Conservation (phyloP, 2,113 vertebrate genomes). For the Bambusicola thoracicus region DNA sequence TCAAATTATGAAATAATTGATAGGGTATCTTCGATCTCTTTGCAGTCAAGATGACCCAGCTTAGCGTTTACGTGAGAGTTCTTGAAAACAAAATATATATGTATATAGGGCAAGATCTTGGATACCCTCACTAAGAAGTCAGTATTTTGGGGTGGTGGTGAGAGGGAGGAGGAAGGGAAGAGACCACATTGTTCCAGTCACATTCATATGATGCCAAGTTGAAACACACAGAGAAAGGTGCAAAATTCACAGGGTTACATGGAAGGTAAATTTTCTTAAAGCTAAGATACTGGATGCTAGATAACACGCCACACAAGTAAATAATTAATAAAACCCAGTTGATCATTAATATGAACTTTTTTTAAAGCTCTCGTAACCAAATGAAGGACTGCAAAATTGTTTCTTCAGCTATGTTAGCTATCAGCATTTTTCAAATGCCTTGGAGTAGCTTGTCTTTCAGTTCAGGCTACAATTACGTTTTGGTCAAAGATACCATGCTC, state of each 20-base stretch:
- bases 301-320: neutral
- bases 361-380: neutral
- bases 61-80: neutral
- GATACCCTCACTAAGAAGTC: neutral
- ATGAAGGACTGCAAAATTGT: neutral
- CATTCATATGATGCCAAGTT: neutral
- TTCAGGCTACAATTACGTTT: neutral
- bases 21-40: accelerated
- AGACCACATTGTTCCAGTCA: neutral
- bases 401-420: neutral
- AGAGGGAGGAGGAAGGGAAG: neutral
- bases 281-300: neutral
- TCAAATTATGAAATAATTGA: neutral
- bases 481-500: neutral
- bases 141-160: neutral
- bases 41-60: neutral
- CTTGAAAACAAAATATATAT: neutral
- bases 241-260: neutral
- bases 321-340: neutral
- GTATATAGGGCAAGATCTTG: neutral
- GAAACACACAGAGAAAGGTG: neutral
- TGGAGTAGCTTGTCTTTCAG: neutral
- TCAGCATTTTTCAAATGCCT: neutral
- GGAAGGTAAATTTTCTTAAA: neutral
- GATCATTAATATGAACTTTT: neutral